A percentile compares a stretch with the other conserved stretches of the same genome.
These are phyloP conservation scores for Opisthocomus hoazin DNA, from an alignment of 2,113 vertebrate species.

Conservation along the genomic window DNA sequence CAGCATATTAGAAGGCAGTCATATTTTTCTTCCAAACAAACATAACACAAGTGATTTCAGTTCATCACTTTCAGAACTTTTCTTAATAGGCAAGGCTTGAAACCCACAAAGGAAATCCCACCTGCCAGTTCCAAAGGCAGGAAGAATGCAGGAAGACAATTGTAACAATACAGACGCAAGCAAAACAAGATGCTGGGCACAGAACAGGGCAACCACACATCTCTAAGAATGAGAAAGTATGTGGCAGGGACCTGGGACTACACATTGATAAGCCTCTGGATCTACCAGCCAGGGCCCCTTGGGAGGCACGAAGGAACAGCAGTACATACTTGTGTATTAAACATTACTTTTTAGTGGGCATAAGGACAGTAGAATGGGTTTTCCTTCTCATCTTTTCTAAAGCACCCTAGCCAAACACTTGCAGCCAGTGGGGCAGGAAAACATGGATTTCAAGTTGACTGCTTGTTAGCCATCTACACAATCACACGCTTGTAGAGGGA, in stretches of 20 bases:
- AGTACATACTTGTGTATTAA: not conserved
- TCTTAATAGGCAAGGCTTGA: not conserved
- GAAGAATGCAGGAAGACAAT: not conserved
- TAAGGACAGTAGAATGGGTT: not conserved
- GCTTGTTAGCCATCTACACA: not conserved
- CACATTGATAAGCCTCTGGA: not conserved
- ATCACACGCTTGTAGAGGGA: not conserved
- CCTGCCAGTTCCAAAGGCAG: not conserved
- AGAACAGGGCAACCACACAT: not conserved
- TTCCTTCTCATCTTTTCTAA: not conserved
- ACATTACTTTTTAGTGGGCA: not conserved
- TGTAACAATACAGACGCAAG: not conserved
- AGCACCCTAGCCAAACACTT: not conserved
- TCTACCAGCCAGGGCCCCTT: accelerated
- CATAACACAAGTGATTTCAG: not conserved
- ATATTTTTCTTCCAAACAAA: not conserved
- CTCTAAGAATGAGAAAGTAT: not conserved
- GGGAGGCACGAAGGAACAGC: not conserved
- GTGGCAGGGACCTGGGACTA: not conserved
- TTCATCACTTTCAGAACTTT: not conserved
- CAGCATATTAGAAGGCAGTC: not conserved
- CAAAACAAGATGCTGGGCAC: not conserved
- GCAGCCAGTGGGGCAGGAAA: not conserved
- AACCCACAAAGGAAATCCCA: not conserved
- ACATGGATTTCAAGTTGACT: not conserved